Conservation (phyloP, 2,113 vertebrate species). For the Bubalus kerabau region DNA sequence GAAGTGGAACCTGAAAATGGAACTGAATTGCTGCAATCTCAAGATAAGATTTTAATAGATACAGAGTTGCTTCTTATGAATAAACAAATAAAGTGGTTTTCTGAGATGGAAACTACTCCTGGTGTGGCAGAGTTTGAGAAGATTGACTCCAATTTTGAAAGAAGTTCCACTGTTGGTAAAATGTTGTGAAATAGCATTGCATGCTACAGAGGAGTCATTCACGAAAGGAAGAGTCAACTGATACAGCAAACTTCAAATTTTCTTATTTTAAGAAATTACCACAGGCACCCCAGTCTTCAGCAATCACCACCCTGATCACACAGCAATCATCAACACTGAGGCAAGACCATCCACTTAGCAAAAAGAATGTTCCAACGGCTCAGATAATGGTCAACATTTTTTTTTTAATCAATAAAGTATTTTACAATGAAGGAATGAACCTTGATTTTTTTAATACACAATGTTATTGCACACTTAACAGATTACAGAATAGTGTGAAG, state of each 20-base stretch:
- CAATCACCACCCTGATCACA: neutral
- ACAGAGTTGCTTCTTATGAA: neutral
- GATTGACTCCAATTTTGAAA: neutral
- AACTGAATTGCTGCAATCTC: neutral
- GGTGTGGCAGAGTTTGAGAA: neutral
- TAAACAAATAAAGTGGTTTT: neutral
- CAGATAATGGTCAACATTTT: neutral
- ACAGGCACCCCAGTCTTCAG: neutral
- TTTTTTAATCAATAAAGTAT: neutral
- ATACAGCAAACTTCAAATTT: neutral
- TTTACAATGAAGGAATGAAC: neutral
- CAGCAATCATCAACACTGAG: neutral
- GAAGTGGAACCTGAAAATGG: neutral
- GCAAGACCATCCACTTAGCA: neutral
- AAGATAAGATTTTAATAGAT: neutral
- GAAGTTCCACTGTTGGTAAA: neutral
- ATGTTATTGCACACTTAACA: neutral
- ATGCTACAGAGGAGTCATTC: neutral
- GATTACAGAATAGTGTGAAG: neutral
- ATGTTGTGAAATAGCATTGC: neutral
- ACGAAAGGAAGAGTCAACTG: neutral
- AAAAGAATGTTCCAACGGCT: neutral
- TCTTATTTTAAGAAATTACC: neutral
- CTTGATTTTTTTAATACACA: neutral
- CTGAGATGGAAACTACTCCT: neutral